phyloP scores from a whole-genome alignment of 1,140 invertebrate genomes.

The Phthorimaea operculella region DNA sequence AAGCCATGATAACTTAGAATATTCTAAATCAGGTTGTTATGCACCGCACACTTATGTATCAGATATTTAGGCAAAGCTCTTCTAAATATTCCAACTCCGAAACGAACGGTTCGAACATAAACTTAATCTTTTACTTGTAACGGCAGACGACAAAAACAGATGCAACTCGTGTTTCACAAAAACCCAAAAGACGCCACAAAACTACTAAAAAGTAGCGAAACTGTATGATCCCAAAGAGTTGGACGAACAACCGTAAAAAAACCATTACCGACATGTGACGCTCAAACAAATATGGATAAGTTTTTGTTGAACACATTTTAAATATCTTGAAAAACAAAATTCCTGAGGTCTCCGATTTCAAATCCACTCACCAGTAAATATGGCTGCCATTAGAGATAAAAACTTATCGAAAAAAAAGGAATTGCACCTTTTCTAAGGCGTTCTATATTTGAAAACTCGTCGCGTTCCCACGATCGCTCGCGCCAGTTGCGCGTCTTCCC shows the following conservation, averaged over 20 bases:
- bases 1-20: no score
- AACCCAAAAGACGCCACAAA: not conserved
- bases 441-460: slow-evolving; percentile 59
- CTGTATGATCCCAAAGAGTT: slow-evolving; percentile 1
- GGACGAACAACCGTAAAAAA: not conserved
- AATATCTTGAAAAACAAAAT: slow-evolving; percentile 17
- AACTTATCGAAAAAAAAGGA: slow-evolving; percentile 48
- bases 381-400: slow-evolving; percentile 42
- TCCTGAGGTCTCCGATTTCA: slow-evolving; percentile 33
- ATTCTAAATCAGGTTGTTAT: no score
- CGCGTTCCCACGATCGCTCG: slow-evolving; percentile 62
- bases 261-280: slow-evolving; percentile 7
- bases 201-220: slow-evolving; percentile 3
- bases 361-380: slow-evolving; percentile 30
- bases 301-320: slow-evolving; percentile 16
- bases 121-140: no score
- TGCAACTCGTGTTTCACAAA: not conserved
- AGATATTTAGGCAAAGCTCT: no score
- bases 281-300: slow-evolving; percentile 9
- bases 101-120: no score
- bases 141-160: no score
- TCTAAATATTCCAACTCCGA: no score
- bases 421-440: slow-evolving; percentile 65
- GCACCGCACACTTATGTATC: no score
- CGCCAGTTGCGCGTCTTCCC: slow-evolving; percentile 60